These are phyloP conservation scores for Lissonota sp. DNA, from an alignment of 2,888 invertebrate genomes.

Conservation along the genomic window DNA sequence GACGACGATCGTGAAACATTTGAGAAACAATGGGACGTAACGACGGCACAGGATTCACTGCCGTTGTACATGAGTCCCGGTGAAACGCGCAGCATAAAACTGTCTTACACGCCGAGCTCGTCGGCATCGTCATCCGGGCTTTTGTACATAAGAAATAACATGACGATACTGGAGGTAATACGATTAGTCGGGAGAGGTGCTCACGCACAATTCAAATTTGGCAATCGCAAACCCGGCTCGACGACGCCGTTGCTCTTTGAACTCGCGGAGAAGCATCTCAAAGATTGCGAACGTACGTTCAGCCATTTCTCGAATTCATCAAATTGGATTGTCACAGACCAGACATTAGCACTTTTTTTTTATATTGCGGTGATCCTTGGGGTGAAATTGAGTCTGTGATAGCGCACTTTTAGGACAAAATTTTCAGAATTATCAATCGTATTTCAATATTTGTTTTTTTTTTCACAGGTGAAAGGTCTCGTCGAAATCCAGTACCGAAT, in stretches of 20 bases:
- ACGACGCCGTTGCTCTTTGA: slow-evolving; percentile 92
- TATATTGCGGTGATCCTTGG: too few relatives aligned
- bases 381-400: too few relatives aligned
- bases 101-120: slow-evolving; percentile 79
- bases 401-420: too few relatives aligned
- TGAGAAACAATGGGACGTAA: slow-evolving; percentile 76
- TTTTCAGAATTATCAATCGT: background rate
- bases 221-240: slow-evolving; percentile 93
- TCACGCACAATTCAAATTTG: slow-evolving; percentile 94
- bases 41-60: slow-evolving; percentile 75
- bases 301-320: background rate
- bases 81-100: slow-evolving; percentile 75
- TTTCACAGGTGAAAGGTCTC: slow-evolving; percentile 72
- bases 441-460: slow-evolving; percentile 3
- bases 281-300: slow-evolving; percentile 86
- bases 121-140: slow-evolving; percentile 78
- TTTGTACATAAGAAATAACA: slow-evolving; percentile 89
- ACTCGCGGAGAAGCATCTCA: slow-evolving; percentile 88
- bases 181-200: slow-evolving; percentile 94
- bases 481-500: slow-evolving; percentile 85
- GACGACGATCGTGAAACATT: slow-evolving; percentile 72
- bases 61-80: slow-evolving; percentile 77
- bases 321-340: too few relatives aligned
- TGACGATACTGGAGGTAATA: slow-evolving; percentile 95
- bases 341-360: too few relatives aligned